A percentile compares a stretch with the other conserved stretches of the same genome.
Evolutionary conservation across 2,888 invertebrate species (phyloP).

Genomic region (Pantelozetes paolii): DNA sequence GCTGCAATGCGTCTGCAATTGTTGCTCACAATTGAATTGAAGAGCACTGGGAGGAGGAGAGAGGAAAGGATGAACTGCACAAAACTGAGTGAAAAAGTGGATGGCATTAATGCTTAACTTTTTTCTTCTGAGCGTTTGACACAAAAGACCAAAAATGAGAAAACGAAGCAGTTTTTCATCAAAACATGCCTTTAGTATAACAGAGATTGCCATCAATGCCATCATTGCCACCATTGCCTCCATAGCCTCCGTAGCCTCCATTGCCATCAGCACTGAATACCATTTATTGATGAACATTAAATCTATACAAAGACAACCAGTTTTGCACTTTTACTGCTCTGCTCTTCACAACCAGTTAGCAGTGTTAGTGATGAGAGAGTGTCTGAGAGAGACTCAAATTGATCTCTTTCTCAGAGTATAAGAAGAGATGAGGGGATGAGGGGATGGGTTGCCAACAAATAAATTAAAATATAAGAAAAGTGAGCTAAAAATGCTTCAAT

Average conservation of each 20-base stretch:
- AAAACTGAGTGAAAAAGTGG: not conserved
- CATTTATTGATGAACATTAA: conserved; percentile 38
- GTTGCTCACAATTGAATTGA: conserved; percentile 24
- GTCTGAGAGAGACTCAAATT: not conserved
- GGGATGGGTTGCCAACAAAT: conserved; percentile 26
- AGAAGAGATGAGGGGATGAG: not conserved
- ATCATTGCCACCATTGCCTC: conserved; percentile 27
- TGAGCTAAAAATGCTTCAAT: not conserved
- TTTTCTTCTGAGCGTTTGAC: conserved; percentile 5
- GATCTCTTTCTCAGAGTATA: not conserved
- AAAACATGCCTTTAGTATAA: conserved; percentile 15
- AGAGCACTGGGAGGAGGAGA: not conserved
- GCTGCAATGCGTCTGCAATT: conserved; percentile 25
- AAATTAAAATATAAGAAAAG: conserved; percentile 21
- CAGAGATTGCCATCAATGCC: conserved; percentile 24
- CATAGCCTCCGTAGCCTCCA: conserved; percentile 12
- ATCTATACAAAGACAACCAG: conserved; percentile 26
- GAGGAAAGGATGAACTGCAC: conserved; percentile 21
- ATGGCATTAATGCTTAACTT: conserved; percentile 30
- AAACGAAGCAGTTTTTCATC: conserved; percentile 15
- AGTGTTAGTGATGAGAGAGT: not conserved
- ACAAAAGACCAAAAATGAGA: conserved; percentile 36
- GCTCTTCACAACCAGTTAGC: not conserved
- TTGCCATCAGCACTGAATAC: conserved; percentile 32
- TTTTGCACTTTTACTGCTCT: conserved; percentile 20